Percentiles rank a stretch among this genome's conserved stretches.
Evolutionary conservation across 2,797 vertebrate genomes (phyloP).

Genomic region (Octomys mimax): DNA sequence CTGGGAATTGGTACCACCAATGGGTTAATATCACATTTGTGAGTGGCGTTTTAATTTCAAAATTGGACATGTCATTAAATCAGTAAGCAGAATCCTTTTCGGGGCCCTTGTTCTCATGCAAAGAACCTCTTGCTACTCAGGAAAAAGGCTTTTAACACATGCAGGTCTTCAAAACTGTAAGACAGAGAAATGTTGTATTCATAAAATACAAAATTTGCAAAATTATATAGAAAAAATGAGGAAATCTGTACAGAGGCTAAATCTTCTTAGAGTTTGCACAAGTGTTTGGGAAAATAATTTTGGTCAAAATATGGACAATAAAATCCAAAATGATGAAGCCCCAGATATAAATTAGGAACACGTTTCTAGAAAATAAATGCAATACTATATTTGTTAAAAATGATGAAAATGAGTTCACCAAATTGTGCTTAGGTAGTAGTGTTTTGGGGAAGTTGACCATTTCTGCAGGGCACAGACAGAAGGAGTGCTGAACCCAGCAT

Average conservation of each 20-base stretch:
- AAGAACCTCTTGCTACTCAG: neutral
- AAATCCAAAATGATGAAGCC: neutral
- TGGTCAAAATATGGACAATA: neutral
- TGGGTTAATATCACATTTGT: too few relatives aligned
- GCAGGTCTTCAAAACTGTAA: neutral
- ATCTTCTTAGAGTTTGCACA: neutral
- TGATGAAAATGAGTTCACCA: neutral
- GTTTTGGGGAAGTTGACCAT: neutral
- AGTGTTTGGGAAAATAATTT: neutral
- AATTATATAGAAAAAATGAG: neutral
- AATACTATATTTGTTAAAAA: neutral
- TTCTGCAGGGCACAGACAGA: too few relatives aligned
- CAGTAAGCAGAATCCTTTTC: neutral
- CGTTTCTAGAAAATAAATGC: neutral
- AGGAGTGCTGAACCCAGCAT: too few relatives aligned
- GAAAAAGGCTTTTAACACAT: neutral
- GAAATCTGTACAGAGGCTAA: neutral
- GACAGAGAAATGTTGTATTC: neutral
- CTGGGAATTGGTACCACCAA: neutral
- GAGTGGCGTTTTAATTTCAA: neutral
- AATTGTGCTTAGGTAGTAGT: neutral
- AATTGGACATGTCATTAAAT: neutral
- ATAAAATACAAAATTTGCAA: neutral
- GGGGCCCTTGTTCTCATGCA: neutral
- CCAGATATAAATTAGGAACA: neutral